These are phyloP conservation scores for Labrus mixtus DNA, from an alignment of 2,113 vertebrate species.

Conservation along the genomic window DNA sequence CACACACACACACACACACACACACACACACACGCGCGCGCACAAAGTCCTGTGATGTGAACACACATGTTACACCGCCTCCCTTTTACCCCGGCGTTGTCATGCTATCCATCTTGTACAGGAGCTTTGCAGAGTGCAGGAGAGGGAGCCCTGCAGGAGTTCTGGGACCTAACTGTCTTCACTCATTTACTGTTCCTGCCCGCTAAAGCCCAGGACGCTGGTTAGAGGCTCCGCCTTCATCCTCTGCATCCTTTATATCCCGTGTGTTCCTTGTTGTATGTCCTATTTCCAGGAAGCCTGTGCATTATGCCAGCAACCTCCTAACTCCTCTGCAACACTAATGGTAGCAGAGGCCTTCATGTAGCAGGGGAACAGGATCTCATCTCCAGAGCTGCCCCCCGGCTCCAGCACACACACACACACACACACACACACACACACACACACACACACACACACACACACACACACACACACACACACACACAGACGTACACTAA, in stretches of 20 bases:
- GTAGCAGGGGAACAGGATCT: conserved; percentile 53
- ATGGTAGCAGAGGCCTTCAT: conserved; percentile 65
- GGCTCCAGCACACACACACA: conserved; percentile 41
- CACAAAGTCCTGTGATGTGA: conserved; percentile 36
- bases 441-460: conserved; percentile 26
- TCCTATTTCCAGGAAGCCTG: conserved; percentile 7
- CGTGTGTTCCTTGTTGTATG: background rate
- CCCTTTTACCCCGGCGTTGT: conserved; percentile 34
- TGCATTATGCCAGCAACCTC: conserved; percentile 43
- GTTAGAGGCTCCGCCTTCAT: conserved; percentile 27
- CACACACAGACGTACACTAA: conserved; percentile 46
- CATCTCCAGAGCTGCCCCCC: conserved; percentile 57
- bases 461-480: conserved; percentile 35
- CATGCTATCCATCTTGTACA: conserved; percentile 54
- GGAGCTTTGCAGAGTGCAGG: background rate
- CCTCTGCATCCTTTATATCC: conserved; percentile 18
- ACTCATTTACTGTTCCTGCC: conserved; percentile 34
- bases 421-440: conserved; percentile 38
- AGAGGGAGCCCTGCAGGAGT: conserved; percentile 26
- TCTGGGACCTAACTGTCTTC: conserved; percentile 36
- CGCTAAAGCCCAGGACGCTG: conserved; percentile 4
- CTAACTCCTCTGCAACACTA: conserved; percentile 46
- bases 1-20: conserved; percentile 21
- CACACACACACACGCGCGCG: conserved; percentile 7
- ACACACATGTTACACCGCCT: conserved; percentile 31